Percentiles rank a stretch among this genome's conserved stretches.
phyloP scores from a whole-genome alignment of 2,113 vertebrate species.

The Pionites leucogaster region DNA sequence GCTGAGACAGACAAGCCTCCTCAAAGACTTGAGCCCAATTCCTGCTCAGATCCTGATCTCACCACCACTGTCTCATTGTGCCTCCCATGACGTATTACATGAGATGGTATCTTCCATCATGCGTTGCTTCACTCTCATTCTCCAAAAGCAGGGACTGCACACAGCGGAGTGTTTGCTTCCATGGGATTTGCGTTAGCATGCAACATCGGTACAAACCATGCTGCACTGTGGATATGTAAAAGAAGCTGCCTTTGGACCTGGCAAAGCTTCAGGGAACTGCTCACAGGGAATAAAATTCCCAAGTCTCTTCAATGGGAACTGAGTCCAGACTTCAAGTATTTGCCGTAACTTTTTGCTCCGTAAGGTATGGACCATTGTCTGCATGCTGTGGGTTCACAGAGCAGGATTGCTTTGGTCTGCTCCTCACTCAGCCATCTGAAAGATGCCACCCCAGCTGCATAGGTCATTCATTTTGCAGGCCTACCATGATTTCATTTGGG shows the following conservation, averaged over 20 bases:
- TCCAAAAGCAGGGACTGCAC: background rate
- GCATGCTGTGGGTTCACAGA: accelerated
- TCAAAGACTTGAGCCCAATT: background rate
- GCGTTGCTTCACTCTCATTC: background rate
- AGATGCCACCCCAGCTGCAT: background rate
- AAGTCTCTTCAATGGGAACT: background rate
- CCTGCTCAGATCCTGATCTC: background rate
- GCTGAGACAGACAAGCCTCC: background rate
- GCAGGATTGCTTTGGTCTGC: background rate
- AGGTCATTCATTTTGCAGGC: background rate
- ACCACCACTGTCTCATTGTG: background rate
- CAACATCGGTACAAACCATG: background rate
- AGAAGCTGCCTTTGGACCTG: background rate
- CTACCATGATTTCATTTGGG: background rate
- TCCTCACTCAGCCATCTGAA: background rate
- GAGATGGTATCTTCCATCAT: background rate
- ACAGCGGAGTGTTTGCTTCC: background rate
- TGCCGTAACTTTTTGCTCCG: background rate
- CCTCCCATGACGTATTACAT: accelerated
- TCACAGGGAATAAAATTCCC: background rate
- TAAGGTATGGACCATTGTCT: accelerated
- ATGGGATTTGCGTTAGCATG: background rate
- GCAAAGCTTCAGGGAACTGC: background rate
- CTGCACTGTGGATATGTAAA: background rate
- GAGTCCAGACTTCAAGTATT: background rate